Conservation (phyloP, 2,113 vertebrate species). For the Cheilinus undulatus region DNA sequence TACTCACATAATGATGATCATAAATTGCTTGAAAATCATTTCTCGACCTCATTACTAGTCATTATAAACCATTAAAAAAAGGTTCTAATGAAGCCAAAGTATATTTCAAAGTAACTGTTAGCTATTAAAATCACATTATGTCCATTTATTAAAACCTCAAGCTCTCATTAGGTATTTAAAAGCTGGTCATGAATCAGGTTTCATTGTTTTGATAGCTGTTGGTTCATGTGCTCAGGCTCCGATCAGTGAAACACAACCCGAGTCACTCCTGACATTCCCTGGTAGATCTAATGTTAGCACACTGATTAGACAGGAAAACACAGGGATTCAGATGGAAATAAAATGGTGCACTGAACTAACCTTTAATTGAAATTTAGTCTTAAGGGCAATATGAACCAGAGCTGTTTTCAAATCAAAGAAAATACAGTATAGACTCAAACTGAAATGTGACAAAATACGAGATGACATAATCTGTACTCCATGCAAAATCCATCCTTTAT, state of each 20-base stretch:
- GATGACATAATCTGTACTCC: too few species aligned
- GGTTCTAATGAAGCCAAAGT: constrained; percentile 11
- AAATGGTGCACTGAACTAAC: too few species aligned
- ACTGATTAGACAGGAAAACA: constrained; percentile 12
- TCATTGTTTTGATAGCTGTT: constrained; percentile 48
- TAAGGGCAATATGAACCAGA: too few species aligned
- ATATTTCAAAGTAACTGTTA: constrained; percentile 27
- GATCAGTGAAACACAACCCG: constrained; percentile 14
- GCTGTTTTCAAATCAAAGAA: too few species aligned
- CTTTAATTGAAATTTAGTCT: too few species aligned
- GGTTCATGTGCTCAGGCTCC: constrained; percentile 2
- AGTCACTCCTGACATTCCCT: constrained; percentile 28
- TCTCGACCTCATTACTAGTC: neutral
- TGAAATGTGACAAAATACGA: too few species aligned
- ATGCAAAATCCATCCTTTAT: too few species aligned
- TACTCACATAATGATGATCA: neutral
- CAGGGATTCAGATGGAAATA: neutral
- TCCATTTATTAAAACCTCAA: constrained; percentile 41
- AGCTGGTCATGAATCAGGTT: constrained; percentile 51
- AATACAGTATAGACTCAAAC: too few species aligned
- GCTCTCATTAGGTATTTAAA: constrained; percentile 51
- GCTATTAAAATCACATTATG: constrained; percentile 31
- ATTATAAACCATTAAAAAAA: constrained; percentile 34
- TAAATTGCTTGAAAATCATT: constrained; percentile 22
- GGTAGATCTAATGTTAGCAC: constrained; percentile 6